A percentile compares a stretch with the other conserved stretches of the same genome.
Conservation (phyloP, 2,888 invertebrate genomes). For the Zootermopsis nevadensis region DNA sequence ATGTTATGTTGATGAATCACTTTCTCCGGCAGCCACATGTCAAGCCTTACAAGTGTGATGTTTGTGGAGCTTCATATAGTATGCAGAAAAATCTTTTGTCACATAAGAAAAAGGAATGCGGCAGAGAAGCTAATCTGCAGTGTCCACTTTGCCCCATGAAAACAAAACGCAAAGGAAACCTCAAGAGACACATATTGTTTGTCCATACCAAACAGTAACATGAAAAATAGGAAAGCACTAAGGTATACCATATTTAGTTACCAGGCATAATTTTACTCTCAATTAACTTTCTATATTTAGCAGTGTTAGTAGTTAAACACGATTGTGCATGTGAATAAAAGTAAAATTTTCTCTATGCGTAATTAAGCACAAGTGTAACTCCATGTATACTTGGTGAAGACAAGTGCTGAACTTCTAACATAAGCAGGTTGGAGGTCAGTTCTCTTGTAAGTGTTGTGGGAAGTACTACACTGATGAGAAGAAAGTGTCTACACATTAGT, state of each 20-base stretch:
- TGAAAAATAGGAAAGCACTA: background rate
- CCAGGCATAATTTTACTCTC: too few relatives aligned
- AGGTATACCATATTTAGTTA: background rate
- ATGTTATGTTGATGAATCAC: background rate
- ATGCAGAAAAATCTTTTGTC: conserved; percentile 57
- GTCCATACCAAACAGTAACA: conserved; percentile 8
- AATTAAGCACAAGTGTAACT: too few relatives aligned
- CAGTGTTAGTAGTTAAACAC: too few relatives aligned
- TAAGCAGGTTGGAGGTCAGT: background rate
- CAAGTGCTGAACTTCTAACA: background rate
- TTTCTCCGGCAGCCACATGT: background rate
- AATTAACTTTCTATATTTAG: too few relatives aligned
- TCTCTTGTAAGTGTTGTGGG: background rate
- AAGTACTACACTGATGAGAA: background rate
- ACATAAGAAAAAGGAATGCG: conserved; percentile 66
- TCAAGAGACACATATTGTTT: conserved; percentile 43
- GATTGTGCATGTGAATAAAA: too few relatives aligned
- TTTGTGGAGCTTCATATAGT: conserved; percentile 37
- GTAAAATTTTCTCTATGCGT: too few relatives aligned
- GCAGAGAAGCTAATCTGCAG: conserved; percentile 64
- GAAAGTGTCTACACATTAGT: background rate
- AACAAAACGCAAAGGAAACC: conserved; percentile 48
- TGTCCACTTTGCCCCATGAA: conserved; percentile 59
- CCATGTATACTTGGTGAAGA: background rate
- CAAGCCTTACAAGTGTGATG: conserved; percentile 24